These are phyloP conservation scores for Caenorhabditis remanei DNA, from an alignment of 1,140 invertebrate genomes.

Conservation along the genomic window DNA sequence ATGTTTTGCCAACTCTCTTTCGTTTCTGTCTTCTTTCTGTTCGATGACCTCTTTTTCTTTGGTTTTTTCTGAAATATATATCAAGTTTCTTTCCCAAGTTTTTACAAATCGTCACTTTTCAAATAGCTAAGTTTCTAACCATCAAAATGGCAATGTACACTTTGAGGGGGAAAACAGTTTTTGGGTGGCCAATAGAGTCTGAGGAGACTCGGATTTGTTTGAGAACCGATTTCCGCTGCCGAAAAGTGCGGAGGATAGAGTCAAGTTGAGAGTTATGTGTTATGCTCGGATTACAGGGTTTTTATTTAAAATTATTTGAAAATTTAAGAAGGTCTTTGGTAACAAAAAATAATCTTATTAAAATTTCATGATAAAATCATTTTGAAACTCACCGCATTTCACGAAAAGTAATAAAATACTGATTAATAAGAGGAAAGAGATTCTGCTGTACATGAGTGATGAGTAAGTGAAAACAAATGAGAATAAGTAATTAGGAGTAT, in stretches of 20 bases:
- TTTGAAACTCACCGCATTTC: conserved; percentile 9
- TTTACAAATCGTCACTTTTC: neutral
- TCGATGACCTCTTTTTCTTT: neutral
- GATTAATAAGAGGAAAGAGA: conserved; percentile 16
- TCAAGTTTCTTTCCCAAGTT: neutral
- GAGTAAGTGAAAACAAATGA: neutral
- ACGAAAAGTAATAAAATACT: conserved; percentile 41
- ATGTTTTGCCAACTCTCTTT: conserved; percentile 41
- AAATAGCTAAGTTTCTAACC: neutral
- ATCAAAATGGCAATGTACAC: neutral
- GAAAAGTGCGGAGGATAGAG: conserved; percentile 29
- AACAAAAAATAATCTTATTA: too few species aligned
- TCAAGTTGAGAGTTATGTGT: conserved; percentile 19
- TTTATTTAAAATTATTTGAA: too few species aligned
- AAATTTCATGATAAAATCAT: too few species aligned
- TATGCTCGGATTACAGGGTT: conserved; percentile 14
- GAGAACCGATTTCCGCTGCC: conserved; percentile 9
- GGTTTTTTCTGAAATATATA: neutral
- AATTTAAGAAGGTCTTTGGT: too few species aligned
- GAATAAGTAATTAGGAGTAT: conserved; percentile 1
- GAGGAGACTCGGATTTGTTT: conserved; percentile 12
- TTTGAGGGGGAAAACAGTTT: neutral
- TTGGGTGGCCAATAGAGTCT: conserved; percentile 16
- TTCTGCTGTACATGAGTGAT: conserved; percentile 4
- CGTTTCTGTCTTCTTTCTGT: conserved; percentile 23